Percentiles rank a stretch among this genome's conserved stretches.
Evolutionary conservation across 2,797 vertebrate species (phyloP).

Genomic region (Rhynchonycteris naso): DNA sequence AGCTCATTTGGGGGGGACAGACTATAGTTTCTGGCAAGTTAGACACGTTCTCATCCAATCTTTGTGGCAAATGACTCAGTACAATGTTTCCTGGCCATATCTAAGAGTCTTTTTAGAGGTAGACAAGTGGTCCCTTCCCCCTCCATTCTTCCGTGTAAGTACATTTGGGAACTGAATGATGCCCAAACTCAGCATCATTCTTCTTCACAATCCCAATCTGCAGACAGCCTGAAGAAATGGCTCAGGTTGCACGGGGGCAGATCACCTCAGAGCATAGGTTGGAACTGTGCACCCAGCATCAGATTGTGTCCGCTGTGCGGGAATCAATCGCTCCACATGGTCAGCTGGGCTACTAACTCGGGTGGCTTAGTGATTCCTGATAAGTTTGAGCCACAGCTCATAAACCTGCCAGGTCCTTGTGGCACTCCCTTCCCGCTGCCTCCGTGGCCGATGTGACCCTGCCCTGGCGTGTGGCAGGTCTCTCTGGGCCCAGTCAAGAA

Average conservation of each 20-base stretch:
- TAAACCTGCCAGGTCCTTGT: neutral
- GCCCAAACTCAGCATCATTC: neutral
- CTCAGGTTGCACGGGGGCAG: neutral
- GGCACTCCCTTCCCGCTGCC: neutral
- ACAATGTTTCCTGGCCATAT: neutral
- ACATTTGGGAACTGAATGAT: neutral
- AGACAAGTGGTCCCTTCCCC: neutral
- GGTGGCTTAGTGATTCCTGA: neutral
- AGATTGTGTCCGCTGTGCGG: neutral
- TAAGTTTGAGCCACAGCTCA: neutral
- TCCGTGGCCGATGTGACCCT: neutral
- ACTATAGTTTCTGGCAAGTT: neutral
- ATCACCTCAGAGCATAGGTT: neutral
- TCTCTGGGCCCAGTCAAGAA: neutral
- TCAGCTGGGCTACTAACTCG: neutral
- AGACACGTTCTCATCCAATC: neutral
- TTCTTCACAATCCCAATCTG: neutral
- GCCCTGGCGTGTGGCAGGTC: neutral
- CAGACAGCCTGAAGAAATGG: neutral
- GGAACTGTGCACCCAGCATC: fast-evolving
- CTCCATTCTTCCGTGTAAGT: neutral
- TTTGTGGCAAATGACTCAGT: neutral
- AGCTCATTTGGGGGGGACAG: neutral
- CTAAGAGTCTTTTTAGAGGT: neutral
- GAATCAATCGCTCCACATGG: neutral